A percentile compares a stretch with the other conserved stretches of the same genome.
phyloP scores from a whole-genome alignment of 2,888 invertebrate genomes.

The Ecdyonurus torrentis region DNA sequence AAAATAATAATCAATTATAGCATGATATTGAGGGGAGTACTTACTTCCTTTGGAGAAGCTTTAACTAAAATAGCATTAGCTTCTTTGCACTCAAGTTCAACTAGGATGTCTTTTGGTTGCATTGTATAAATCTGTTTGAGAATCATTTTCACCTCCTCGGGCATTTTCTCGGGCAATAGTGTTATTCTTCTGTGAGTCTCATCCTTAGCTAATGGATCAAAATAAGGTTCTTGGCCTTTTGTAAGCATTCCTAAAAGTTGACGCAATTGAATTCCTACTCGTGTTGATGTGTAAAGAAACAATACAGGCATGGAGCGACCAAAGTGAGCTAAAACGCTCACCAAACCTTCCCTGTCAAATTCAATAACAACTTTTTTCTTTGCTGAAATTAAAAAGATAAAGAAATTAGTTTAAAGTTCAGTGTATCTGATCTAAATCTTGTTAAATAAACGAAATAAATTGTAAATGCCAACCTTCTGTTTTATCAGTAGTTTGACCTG shows the following conservation, averaged over 20 bases:
- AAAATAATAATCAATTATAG: neutral
- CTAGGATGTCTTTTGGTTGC: conserved; percentile 31
- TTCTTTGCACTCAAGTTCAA: conserved; percentile 54
- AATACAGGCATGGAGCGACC: conserved; percentile 58
- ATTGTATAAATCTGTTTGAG: conserved; percentile 44
- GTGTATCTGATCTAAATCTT: no score
- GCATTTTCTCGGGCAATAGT: conserved; percentile 48
- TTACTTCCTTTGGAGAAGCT: conserved; percentile 46
- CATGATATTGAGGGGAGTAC: conserved; percentile 12
- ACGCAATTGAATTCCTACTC: conserved; percentile 50
- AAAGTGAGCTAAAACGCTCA: conserved; percentile 61
- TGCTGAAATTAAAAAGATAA: no score
- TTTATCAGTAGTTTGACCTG: conserved; percentile 11
- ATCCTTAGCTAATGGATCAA: conserved; percentile 35
- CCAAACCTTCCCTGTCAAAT: conserved; percentile 49
- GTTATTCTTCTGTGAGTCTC: conserved; percentile 60
- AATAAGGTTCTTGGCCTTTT: conserved; percentile 31
- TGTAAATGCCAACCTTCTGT: conserved; percentile 22
- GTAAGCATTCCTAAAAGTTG: conserved; percentile 49
- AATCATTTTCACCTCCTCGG: conserved; percentile 44
- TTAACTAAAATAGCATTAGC: conserved; percentile 68
- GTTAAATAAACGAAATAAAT: neutral
- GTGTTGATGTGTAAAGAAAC: conserved; percentile 57
- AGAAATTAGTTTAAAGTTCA: conserved; percentile 12
- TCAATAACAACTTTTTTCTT: conserved; percentile 39